Evolutionary conservation across 2,113 vertebrate genomes (phyloP), one percentile per base, ranked within the genome.

Genomic region (Lagenorhynchus albirostris): DNA sequence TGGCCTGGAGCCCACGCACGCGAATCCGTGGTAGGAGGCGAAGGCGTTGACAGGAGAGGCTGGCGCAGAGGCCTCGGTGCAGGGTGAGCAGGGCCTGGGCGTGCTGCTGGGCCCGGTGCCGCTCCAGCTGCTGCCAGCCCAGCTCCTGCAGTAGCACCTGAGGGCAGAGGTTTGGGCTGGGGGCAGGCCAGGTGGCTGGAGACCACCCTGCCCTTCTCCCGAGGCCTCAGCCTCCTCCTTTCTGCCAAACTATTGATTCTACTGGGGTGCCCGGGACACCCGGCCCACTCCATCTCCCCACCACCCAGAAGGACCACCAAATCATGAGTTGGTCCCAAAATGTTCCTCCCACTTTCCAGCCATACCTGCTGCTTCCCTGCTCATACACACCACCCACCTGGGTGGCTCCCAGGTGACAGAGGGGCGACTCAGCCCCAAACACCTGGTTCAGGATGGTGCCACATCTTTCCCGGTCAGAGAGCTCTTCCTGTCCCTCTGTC

Each of bases 351-450:
- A 5, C 68, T 63, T 31, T 25, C 58, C 33, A 20, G 1, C 10
- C 31, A 18, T 1, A 21, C 29, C 41, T 12, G 50, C 23, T 10
- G 50, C 23, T 10, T 17, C 36, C 2, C 23, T 13, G 36, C 23
- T 47, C 60, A 55, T 8, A 4, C 25, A 2, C 65, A 44, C 86
- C 26, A 25, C 89, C 26, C 96, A 99, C 99, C 99, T 99, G 99
- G 83, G 99, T 99, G 94, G 98, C 74, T 96, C 99, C 99, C 9
- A 99, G 98, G 97, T 99, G 99, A 94, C 98, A 99, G 90, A 99
- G 98, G 3, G 98, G 97, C 0, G 99, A 98, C 60, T 99, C 98
- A 9, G 93, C 98, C 29, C 98, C 99, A 83, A 99, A 1, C 17
- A 99, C 87, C 0, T 47, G 97, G 31, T 98, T 98, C 91, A 99